These are phyloP conservation scores for Pollenia amentaria DNA, from an alignment of 2,888 invertebrate genomes.

Conservation along the genomic window DNA sequence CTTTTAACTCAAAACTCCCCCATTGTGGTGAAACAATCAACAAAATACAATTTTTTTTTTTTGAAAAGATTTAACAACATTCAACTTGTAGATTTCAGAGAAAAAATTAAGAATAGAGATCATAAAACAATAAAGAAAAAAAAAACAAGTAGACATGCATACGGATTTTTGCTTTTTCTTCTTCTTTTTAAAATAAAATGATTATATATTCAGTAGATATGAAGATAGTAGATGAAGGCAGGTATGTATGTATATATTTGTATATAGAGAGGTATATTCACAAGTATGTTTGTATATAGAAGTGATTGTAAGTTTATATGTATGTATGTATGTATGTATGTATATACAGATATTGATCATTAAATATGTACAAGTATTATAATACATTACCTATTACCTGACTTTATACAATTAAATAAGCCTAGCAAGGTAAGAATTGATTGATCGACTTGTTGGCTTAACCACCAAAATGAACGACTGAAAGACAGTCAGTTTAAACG, in stretches of 20 bases:
- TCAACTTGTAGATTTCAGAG: conserved; percentile 30
- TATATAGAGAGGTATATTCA: neutral
- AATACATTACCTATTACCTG: conserved; percentile 73
- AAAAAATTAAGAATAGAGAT: conserved; percentile 39
- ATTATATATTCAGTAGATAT: neutral
- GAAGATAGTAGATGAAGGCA: neutral
- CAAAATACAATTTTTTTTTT: conserved; percentile 28
- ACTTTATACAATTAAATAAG: conserved; percentile 72
- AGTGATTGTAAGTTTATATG: neutral
- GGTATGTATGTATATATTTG: neutral
- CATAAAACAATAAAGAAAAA: conserved; percentile 42
- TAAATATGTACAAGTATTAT: conserved; percentile 61
- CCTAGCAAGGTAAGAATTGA: conserved; percentile 70
- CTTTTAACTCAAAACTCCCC: conserved; percentile 66
- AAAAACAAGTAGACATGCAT: conserved; percentile 43
- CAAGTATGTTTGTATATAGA: neutral
- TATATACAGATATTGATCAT: conserved; percentile 55
- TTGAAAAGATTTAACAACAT: conserved; percentile 55
- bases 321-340: conserved; percentile 47
- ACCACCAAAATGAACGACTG: conserved; percentile 26
- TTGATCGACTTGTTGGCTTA: conserved; percentile 66
- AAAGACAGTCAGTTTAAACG: neutral
- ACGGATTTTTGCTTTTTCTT: conserved; percentile 40
- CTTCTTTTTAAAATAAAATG: neutral
- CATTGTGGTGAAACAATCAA: conserved; percentile 61